Percentiles rank a stretch among this genome's conserved stretches.
Conservation (phyloP, 2,797 vertebrate genomes). For the Sylvilagus floridanus region DNA sequence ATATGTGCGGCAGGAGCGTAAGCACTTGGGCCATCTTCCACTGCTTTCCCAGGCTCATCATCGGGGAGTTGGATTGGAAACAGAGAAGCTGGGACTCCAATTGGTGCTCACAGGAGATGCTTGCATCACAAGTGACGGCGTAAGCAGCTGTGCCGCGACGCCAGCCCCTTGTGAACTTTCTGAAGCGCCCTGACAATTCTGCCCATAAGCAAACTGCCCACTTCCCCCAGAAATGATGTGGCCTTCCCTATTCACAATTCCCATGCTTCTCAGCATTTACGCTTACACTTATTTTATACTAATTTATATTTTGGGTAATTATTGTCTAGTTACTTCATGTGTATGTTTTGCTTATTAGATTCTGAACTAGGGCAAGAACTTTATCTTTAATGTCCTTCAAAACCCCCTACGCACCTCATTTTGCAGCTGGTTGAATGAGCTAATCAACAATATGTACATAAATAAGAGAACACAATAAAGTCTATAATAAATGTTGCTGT, state of each 20-base stretch:
- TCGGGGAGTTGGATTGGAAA: too few species aligned
- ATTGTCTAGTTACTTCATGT: slow-evolving; percentile 54
- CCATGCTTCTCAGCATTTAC: slow-evolving; percentile 52
- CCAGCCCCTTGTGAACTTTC: too few species aligned
- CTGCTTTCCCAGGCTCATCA: too few species aligned
- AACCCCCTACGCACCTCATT: background rate
- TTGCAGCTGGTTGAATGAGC: slow-evolving; percentile 40
- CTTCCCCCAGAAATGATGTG: slow-evolving; percentile 42
- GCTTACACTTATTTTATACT: slow-evolving; percentile 37
- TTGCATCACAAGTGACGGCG: too few species aligned
- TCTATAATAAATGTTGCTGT: background rate
- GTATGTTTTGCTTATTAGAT: slow-evolving; percentile 47
- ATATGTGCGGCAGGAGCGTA: too few species aligned
- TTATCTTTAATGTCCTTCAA: slow-evolving; percentile 14
- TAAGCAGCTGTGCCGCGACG: too few species aligned
- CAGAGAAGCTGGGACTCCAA: too few species aligned
- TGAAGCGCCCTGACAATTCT: background rate
- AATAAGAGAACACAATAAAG: slow-evolving; percentile 47
- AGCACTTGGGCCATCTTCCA: too few species aligned
- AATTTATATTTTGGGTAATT: slow-evolving; percentile 55
- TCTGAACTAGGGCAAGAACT: slow-evolving; percentile 4
- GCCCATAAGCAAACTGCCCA: background rate
- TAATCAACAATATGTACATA: slow-evolving; percentile 40
- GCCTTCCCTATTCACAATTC: slow-evolving; percentile 42
- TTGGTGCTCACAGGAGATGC: too few species aligned